Evolutionary conservation across 1,140 invertebrate species (phyloP).

Genomic region (Brachionus paranguensis): DNA sequence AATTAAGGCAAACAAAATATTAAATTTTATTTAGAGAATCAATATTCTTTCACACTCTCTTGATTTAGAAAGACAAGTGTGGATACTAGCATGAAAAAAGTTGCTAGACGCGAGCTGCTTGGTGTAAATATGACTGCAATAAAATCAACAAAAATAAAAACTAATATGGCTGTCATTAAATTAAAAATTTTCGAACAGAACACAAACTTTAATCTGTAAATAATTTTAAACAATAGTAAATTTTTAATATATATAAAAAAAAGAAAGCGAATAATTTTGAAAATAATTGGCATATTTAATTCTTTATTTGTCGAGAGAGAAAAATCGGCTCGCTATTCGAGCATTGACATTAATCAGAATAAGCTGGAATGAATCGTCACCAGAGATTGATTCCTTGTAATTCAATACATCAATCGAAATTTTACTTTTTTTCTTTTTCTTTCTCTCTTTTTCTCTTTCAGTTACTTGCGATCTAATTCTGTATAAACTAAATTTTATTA

Average conservation of each 20-base stretch:
- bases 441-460: neutral
- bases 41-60: neutral
- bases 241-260: neutral
- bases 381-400: neutral
- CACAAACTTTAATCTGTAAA: constrained; percentile 27
- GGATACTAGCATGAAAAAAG: neutral
- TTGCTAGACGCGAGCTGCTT: neutral
- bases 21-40: neutral
- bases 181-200: neutral
- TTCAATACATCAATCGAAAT: neutral
- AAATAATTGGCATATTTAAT: neutral
- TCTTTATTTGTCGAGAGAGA: neutral
- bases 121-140: neutral
- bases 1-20: neutral
- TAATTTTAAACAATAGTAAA: constrained; percentile 20
- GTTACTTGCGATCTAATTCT: constrained; percentile 8
- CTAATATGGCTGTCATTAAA: constrained; percentile 36
- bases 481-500: constrained; percentile 15
- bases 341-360: neutral
- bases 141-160: neutral
- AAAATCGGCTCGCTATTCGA: neutral
- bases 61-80: neutral
- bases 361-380: neutral
- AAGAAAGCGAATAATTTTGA: neutral
- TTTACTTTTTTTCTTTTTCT: neutral